Evolutionary conservation across 2,113 vertebrate genomes (phyloP).

Genomic region (Oriolus oriolus): DNA sequence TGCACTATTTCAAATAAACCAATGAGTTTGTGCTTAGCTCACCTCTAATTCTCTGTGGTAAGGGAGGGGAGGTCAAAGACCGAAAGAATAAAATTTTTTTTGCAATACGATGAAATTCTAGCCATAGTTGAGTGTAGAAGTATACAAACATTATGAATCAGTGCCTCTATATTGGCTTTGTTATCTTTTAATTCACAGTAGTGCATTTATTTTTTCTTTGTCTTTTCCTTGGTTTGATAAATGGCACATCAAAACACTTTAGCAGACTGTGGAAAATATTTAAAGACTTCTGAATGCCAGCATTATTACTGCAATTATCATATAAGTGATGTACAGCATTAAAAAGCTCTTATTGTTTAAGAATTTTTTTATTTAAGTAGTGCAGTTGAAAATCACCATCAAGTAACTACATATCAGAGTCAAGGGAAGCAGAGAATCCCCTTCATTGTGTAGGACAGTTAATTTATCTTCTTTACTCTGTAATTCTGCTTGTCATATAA

Average conservation of each 20-base stretch:
- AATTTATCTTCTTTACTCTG: not conserved
- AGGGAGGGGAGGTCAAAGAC: not conserved
- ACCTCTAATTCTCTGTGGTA: not conserved
- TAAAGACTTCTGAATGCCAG: not conserved
- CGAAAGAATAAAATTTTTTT: not conserved
- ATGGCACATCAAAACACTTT: not conserved
- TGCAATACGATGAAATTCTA: not conserved
- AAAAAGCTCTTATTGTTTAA: not conserved
- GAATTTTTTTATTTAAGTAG: not conserved
- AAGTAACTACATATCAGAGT: not conserved
- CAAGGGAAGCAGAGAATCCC: not conserved
- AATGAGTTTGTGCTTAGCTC: not conserved
- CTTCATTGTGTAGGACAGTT: not conserved
- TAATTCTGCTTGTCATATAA: not conserved
- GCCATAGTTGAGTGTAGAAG: not conserved
- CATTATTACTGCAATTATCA: slow-evolving; percentile 1
- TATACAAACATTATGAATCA: not conserved
- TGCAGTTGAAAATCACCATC: not conserved
- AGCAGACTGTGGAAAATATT: slow-evolving; percentile 18
- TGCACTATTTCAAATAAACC: not conserved
- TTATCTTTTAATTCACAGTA: not conserved
- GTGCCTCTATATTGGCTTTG: not conserved
- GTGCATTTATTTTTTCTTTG: not conserved
- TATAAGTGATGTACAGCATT: not conserved
- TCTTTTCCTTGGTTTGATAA: not conserved